Base-by-base conservation (phyloP, 2,797 vertebrate species). In the Hyperoplus immaculatus region DNA sequence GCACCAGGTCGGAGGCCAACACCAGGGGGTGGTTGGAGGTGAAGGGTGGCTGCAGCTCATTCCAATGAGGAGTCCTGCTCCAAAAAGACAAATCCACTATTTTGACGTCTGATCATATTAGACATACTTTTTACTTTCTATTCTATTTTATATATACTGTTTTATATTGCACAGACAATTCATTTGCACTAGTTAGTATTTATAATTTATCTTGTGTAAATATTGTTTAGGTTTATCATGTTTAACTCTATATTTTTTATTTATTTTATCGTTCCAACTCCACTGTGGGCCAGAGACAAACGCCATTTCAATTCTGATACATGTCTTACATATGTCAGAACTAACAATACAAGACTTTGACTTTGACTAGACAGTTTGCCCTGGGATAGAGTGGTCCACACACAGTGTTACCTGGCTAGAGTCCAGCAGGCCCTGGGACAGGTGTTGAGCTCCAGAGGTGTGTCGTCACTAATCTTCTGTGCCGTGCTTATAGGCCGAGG, bases 31-130 rank as follows among this genome's bases (percentile, higher is more conserved):
- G 97, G 93, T 95, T 98, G 87, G 97, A 95, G 91, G 95, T 97
- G 95, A 99, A 99, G 60, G 98, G 98, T 58, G 97, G 98, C 93
- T 99, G 98, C 64, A 99, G 94, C 84, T 99, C 98, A 87, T 98
- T 99, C 98, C 98, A 99, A 82, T 98, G 98, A 64, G 97, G 98
- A 54, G 97, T 99, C 95, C 98, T 99, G 92, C 77, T 78, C 78
- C 68, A 42, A 45, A 80, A 80, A 77, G 41, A 88, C n/a, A 92
- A 72, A 89, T 71, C 61, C 80, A 38, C 74, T 53, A 58, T 29
- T 3, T 29, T 87, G 53, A 82, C 29, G 72, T 53, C 7, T 1
- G 8, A 57, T 47, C 5, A n/a, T 43, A 16, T 70, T 42, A 65
- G 1, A 66, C 57, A 5, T 12, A 14, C 10, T 18, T 65, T 8